Evolutionary conservation across 2,797 vertebrate species (phyloP).

Genomic region (Rhynchonycteris naso): DNA sequence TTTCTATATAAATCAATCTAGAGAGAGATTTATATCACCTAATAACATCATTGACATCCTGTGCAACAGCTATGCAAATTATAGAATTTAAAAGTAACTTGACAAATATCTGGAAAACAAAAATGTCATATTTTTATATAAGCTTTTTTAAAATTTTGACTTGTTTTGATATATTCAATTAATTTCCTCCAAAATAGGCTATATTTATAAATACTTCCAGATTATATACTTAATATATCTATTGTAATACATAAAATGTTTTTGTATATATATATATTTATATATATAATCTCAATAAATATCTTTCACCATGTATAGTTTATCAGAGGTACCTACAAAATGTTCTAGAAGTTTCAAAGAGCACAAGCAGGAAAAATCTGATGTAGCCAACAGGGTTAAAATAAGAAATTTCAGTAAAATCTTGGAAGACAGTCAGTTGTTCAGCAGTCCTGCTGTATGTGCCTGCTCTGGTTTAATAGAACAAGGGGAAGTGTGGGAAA

Average conservation of each 20-base stretch:
- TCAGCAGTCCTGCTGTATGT: not conserved
- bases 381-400: not conserved
- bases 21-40: not conserved
- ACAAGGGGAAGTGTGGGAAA: not conserved
- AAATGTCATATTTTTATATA: not conserved
- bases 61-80: not conserved
- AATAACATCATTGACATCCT: not conserved
- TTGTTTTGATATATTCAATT: not conserved
- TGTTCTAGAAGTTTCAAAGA: not conserved
- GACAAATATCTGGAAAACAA: not conserved
- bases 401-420: not conserved
- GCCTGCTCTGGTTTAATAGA: not conserved
- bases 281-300: not conserved
- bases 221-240: not conserved
- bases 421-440: not conserved
- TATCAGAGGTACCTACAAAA: not conserved
- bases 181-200: not conserved
- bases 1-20: not conserved
- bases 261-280: not conserved
- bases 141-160: not conserved
- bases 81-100: not conserved
- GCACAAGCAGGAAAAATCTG: not conserved
- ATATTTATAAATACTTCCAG: not conserved
- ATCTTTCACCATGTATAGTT: not conserved
- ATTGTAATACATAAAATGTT: not conserved